A percentile compares a stretch with the other conserved stretches of the same genome.
phyloP scores from a whole-genome alignment of 2,888 invertebrate species.

The Scaeva pyrastri region DNA sequence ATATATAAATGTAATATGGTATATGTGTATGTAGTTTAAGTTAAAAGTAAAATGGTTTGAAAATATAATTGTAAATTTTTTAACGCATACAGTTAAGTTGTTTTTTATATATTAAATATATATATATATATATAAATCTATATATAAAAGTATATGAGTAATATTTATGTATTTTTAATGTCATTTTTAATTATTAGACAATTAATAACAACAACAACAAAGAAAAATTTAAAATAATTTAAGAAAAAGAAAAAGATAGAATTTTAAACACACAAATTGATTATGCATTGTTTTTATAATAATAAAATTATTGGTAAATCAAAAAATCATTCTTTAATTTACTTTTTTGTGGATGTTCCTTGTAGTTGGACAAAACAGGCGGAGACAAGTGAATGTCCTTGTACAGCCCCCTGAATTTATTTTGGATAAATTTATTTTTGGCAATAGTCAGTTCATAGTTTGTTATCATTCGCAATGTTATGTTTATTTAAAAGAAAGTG shows the following conservation, averaged over 20 bases:
- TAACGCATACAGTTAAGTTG: constrained; percentile 73
- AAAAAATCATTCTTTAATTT: neutral
- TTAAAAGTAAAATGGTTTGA: constrained; percentile 57
- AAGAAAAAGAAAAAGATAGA: constrained; percentile 38
- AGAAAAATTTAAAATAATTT: constrained; percentile 45
- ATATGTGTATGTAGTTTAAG: constrained; percentile 59
- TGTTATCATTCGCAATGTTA: no score
- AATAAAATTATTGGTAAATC: constrained; percentile 72
- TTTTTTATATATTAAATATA: constrained; percentile 59
- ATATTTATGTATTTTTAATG: constrained; percentile 70
- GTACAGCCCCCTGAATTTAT: no score
- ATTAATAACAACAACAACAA: constrained; percentile 49
- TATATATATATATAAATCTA: constrained; percentile 42
- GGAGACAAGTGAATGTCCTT: no score
- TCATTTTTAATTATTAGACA: constrained; percentile 72
- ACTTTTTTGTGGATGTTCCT: no score
- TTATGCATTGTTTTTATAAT: constrained; percentile 75
- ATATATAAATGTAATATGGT: constrained; percentile 19
- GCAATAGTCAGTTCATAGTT: no score
- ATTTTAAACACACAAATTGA: constrained; percentile 69
- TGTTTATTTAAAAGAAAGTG: no score
- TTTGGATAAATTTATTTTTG: no score
- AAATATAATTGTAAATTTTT: constrained; percentile 66
- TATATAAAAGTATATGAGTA: constrained; percentile 39
- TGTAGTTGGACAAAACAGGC: no score